Percentiles rank a stretch among this genome's conserved stretches.
These are phyloP conservation scores for Varanus komodoensis DNA, from an alignment of 2,113 vertebrate species.

Conservation along the genomic window DNA sequence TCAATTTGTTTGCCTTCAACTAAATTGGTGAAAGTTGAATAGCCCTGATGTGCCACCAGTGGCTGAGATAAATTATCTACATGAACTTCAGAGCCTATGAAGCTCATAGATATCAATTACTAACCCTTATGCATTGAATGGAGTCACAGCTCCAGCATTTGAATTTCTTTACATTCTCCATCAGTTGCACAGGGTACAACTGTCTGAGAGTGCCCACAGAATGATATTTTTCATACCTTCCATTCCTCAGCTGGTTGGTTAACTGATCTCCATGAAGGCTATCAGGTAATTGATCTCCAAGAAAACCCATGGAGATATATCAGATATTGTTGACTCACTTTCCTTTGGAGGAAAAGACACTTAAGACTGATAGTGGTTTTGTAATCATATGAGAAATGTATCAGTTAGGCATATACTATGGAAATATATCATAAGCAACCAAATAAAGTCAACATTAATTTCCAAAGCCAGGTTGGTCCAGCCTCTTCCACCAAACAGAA, in stretches of 20 bases:
- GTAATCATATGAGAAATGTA: background rate
- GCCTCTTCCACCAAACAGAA: background rate
- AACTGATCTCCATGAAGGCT: background rate
- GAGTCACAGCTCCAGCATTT: background rate
- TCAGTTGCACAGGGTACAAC: background rate
- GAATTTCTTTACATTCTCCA: background rate
- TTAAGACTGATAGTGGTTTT: background rate
- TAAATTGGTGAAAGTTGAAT: background rate
- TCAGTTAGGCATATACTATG: background rate
- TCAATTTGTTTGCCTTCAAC: too few relatives aligned
- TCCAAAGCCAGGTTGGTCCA: background rate
- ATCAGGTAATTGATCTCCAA: background rate
- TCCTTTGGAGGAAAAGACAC: background rate
- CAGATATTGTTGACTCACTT: background rate
- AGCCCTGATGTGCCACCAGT: background rate
- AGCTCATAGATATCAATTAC: background rate
- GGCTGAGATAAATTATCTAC: background rate
- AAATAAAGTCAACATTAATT: background rate
- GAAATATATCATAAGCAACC: background rate
- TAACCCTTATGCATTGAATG: too few relatives aligned
- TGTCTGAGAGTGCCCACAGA: too few relatives aligned
- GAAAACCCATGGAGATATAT: background rate
- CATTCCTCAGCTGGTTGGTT: background rate
- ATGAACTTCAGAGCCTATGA: background rate
- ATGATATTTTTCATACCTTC: background rate